These are phyloP conservation scores for Hirtodrosophila cameraria DNA, from an alignment of 2,888 invertebrate genomes.

Conservation along the genomic window DNA sequence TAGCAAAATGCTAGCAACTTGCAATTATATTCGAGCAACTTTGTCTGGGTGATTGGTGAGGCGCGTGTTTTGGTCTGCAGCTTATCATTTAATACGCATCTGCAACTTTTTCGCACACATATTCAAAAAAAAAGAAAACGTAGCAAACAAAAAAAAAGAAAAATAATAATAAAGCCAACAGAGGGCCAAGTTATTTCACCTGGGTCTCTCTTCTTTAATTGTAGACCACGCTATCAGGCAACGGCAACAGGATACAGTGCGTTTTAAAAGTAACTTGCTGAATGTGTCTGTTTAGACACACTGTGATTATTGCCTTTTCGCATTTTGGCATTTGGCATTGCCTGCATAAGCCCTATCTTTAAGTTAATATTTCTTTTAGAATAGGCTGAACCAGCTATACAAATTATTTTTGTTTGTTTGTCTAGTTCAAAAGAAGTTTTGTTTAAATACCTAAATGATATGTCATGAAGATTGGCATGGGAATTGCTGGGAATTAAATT, in stretches of 20 bases:
- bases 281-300: slow-evolving; percentile 41
- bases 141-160: too few relatives aligned
- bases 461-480: slow-evolving; percentile 2
- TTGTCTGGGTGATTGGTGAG: slow-evolving; percentile 44
- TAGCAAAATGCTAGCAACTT: slow-evolving; percentile 65
- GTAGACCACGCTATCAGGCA: slow-evolving; percentile 57
- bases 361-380: slow-evolving; percentile 60
- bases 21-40: slow-evolving; percentile 61
- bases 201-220: slow-evolving; percentile 57
- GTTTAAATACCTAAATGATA: slow-evolving; percentile 20
- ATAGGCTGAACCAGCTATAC: slow-evolving; percentile 42
- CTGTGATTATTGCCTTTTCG: slow-evolving; percentile 63
- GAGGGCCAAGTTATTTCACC: slow-evolving; percentile 16
- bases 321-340: slow-evolving; percentile 30
- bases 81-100: slow-evolving; percentile 77
- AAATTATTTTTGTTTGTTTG: slow-evolving; percentile 57
- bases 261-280: slow-evolving; percentile 27
- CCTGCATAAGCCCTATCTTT: slow-evolving; percentile 65
- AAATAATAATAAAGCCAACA: neutral
- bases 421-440: slow-evolving; percentile 22
- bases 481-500: slow-evolving; percentile 12
- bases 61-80: slow-evolving; percentile 51
- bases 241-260: slow-evolving; percentile 59
- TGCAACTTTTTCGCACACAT: slow-evolving; percentile 68
- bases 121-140: slow-evolving; percentile 24